Percentiles rank a stretch among this genome's conserved stretches.
Conservation (phyloP, 2,113 vertebrate species). For the Notothenia coriiceps region DNA sequence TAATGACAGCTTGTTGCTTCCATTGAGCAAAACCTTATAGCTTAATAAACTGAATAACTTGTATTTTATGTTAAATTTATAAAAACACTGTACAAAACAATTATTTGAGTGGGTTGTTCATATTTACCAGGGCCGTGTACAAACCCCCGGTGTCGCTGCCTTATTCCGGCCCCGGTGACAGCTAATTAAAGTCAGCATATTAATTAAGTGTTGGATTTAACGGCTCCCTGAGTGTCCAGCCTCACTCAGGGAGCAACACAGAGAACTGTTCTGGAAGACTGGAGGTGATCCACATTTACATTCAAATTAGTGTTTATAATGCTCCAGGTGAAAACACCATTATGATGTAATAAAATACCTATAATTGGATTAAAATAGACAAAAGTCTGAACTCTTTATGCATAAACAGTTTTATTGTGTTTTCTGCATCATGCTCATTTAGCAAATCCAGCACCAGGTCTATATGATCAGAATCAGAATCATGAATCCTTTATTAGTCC, state of each 20-base stretch:
- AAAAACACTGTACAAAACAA: background rate
- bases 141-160: constrained; percentile 26
- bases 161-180: constrained; percentile 38
- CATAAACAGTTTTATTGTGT: background rate
- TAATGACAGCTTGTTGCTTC: background rate
- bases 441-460: background rate
- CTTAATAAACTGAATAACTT: background rate
- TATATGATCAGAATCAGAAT: background rate
- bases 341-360: background rate
- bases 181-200: constrained; percentile 55
- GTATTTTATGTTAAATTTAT: background rate
- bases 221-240: constrained; percentile 35
- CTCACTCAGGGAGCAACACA: constrained; percentile 1
- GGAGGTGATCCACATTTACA: constrained; percentile 6
- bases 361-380: background rate
- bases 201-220: constrained; percentile 41
- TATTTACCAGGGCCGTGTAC: constrained; percentile 13
- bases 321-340: background rate
- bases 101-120: constrained; percentile 14
- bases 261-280: background rate
- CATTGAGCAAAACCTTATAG: background rate
- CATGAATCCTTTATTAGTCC: too few relatives aligned
- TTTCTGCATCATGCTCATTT: background rate
- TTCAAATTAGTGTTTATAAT: constrained; percentile 3
- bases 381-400: background rate